Evolutionary conservation across 2,888 invertebrate genomes (phyloP).

Genomic region (Agrotis segetum): DNA sequence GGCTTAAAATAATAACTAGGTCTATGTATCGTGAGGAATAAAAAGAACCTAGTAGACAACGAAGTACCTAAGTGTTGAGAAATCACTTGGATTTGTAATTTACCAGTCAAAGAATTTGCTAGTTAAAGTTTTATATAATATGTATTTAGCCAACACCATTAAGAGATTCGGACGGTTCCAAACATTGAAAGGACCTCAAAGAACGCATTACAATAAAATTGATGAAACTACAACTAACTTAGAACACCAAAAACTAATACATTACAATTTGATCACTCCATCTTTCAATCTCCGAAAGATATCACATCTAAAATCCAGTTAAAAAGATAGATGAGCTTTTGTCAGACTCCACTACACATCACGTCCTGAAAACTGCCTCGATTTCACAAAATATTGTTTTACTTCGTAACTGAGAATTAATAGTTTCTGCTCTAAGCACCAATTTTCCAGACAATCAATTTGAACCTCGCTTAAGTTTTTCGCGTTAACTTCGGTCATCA

Average conservation of each 20-base stretch:
- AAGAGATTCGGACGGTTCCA: background rate
- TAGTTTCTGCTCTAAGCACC: constrained; percentile 48
- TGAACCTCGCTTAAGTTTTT: constrained; percentile 47
- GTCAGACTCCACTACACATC: constrained; percentile 23
- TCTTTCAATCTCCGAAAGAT: background rate
- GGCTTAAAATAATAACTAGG: too few relatives aligned
- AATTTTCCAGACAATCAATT: constrained; percentile 59
- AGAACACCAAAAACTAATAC: background rate
- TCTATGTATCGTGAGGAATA: background rate
- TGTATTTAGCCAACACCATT: background rate
- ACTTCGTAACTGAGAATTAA: constrained; percentile 44
- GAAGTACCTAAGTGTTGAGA: too few relatives aligned
- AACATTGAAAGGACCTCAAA: background rate
- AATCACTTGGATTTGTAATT: too few relatives aligned
- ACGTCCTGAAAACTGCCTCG: constrained; percentile 25
- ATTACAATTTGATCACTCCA: background rate
- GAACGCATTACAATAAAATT: background rate
- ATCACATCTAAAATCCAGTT: constrained; percentile 10
- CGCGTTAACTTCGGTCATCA: constrained; percentile 36
- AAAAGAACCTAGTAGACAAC: background rate
- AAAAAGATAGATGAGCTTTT: constrained; percentile 18
- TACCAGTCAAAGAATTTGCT: too few relatives aligned
- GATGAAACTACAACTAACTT: background rate
- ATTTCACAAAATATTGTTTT: constrained; percentile 44
- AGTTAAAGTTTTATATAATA: background rate